Percentiles rank a stretch among this genome's conserved stretches.
Evolutionary conservation across 2,888 invertebrate genomes (phyloP).

Genomic region (Diarsia mendica): DNA sequence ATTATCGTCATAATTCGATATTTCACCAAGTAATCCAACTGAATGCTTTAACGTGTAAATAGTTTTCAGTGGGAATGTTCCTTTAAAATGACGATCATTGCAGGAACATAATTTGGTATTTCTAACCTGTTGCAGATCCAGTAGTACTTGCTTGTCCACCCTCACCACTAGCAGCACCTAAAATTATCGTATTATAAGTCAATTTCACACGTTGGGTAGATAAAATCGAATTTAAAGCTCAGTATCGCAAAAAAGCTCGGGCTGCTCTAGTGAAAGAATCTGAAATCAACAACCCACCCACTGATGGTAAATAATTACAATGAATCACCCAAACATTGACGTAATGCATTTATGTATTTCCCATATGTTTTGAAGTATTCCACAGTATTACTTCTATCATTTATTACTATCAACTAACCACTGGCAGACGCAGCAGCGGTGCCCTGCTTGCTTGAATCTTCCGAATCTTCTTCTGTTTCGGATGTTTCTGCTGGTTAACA

Average conservation of each 20-base stretch:
- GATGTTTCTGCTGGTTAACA: too few species aligned
- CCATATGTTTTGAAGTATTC: not conserved
- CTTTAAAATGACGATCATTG: not conserved
- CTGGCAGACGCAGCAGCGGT: not conserved
- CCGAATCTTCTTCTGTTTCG: too few species aligned
- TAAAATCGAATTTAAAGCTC: not conserved
- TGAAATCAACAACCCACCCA: not conserved
- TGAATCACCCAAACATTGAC: too few species aligned
- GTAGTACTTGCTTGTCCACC: not conserved
- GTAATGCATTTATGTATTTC: not conserved
- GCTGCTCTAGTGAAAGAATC: not conserved
- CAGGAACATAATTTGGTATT: not conserved
- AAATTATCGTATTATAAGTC: not conserved
- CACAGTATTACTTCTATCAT: not conserved
- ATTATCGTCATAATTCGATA: too few species aligned
- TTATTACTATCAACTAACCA: not conserved
- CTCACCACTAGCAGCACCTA: not conserved
- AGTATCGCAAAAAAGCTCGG: not conserved
- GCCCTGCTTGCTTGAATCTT: too few species aligned
- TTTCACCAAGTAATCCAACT: too few species aligned
- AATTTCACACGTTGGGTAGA: not conserved
- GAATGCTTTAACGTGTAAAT: not conserved
- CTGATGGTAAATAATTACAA: too few species aligned
- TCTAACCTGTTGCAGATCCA: not conserved
- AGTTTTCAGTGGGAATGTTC: not conserved